Percentiles rank a stretch among this genome's conserved stretches.
Evolutionary conservation across 35 echinoderm and acorn worm genomes (phyloP).

Genomic region (Eucidaris tribuloides): DNA sequence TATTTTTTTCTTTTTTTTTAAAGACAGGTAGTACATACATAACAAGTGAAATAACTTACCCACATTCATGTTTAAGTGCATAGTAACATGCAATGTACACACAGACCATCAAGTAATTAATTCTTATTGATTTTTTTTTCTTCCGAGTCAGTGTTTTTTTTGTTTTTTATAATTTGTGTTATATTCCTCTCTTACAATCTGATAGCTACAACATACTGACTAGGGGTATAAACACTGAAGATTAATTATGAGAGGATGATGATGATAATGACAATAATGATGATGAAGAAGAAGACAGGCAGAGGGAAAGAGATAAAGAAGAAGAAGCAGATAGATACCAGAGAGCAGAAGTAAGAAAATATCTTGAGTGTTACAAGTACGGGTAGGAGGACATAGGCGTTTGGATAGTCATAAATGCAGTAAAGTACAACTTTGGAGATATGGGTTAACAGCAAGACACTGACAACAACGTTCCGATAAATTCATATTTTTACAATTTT

Average conservation of each 20-base stretch:
- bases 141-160: background rate
- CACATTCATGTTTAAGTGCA: conserved; percentile 15
- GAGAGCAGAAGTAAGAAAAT: background rate
- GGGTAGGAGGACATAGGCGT: no score
- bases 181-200: background rate
- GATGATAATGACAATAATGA: background rate
- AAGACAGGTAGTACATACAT: conserved; percentile 36
- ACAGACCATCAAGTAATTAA: conserved; percentile 20
- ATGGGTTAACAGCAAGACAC: no score
- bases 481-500: no score
- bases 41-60: conserved; percentile 21
- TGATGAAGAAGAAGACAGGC: background rate
- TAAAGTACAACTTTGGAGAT: no score
- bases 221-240: background rate
- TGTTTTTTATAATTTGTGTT: background rate
- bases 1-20: conserved; percentile 19
- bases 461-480: no score
- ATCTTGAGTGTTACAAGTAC: no score
- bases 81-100: conserved; percentile 18
- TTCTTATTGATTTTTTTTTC: conserved; percentile 5
- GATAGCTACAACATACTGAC: background rate
- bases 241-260: conserved; percentile 3
- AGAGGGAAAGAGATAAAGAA: background rate
- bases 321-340: background rate
- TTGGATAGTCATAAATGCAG: no score